phyloP scores from a whole-genome alignment of 2,113 vertebrate species.

The Bubalus kerabau region DNA sequence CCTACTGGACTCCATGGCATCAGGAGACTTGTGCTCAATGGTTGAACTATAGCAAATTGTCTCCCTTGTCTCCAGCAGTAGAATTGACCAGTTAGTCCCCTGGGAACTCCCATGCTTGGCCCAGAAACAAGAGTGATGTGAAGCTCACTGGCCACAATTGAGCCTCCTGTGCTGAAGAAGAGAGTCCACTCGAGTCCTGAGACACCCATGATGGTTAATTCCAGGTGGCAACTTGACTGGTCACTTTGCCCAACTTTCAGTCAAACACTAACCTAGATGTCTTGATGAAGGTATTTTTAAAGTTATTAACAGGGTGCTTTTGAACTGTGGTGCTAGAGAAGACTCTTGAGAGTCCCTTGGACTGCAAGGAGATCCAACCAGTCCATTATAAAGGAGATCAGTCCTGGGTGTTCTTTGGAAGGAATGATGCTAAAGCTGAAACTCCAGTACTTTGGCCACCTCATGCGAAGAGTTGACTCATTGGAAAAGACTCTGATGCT shows the following conservation, averaged over 20 bases:
- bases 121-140: rapidly evolving
- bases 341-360: too few species aligned
- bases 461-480: too few species aligned
- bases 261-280: neutral
- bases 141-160: rapidly evolving
- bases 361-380: too few species aligned
- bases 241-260: rapidly evolving
- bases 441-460: too few species aligned
- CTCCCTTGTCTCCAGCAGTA: rapidly evolving
- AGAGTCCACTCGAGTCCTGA: rapidly evolving
- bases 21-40: rapidly evolving
- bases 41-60: rapidly evolving
- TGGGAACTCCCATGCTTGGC: too few species aligned
- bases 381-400: too few species aligned
- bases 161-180: neutral
- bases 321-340: too few species aligned
- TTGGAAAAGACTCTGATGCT: too few species aligned
- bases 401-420: too few species aligned
- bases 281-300: neutral
- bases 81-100: neutral
- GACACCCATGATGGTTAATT: neutral
- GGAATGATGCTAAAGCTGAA: too few species aligned
- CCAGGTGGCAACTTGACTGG: neutral
- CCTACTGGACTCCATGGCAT: rapidly evolving
- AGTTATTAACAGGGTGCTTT: too few species aligned